Base-by-base conservation (phyloP, 1,140 invertebrate genomes). In the Maniola jurtina region DNA sequence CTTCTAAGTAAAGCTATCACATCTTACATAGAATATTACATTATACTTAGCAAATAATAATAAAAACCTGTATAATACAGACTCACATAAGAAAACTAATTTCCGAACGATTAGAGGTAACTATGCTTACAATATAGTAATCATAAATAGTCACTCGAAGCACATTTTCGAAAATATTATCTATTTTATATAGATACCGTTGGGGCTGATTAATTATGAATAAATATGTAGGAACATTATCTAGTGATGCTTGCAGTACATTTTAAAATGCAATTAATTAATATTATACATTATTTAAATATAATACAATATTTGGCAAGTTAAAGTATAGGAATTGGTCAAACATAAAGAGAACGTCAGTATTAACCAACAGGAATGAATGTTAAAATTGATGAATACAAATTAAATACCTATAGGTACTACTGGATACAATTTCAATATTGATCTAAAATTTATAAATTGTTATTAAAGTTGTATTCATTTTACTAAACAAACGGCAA, bases 1-100 rank as follows among this genome's bases (percentile, higher is more conserved):
- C 76, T 81, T 84, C 86, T 88, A 90, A 79, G 76, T 88, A 88
- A 90, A 90, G 88, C 88, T 90, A 84, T 90, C 84, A 88, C 84
- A 88, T 88, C 81, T 88, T 87, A 89, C 79, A 77, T 82, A 83
- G 54, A 78, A 79, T 73, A 80, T 80, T 75, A 76, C 64, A 70
- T 75, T 73, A 55, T 55, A 55, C 74, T 77, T 71, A 83, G 84
- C 83, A 85, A 89, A 87, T 85, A 79, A 86, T 82, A 82, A 86
- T 75, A 86, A 85, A 81, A 78, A 78, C 38, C 69, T 79, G 73
- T 84, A 81, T 11, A 40, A 40, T 83, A 88, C 81, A 88, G 76
- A 88, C 79, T 88, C 76, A 77, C 70, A 82, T 66, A 84, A 79
- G 64, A 78, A 76, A 81, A 82, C 70, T 71, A 66, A 71, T 69